Conservation (phyloP, 1,140 invertebrate genomes). For the Helicorthomorpha holstii region DNA sequence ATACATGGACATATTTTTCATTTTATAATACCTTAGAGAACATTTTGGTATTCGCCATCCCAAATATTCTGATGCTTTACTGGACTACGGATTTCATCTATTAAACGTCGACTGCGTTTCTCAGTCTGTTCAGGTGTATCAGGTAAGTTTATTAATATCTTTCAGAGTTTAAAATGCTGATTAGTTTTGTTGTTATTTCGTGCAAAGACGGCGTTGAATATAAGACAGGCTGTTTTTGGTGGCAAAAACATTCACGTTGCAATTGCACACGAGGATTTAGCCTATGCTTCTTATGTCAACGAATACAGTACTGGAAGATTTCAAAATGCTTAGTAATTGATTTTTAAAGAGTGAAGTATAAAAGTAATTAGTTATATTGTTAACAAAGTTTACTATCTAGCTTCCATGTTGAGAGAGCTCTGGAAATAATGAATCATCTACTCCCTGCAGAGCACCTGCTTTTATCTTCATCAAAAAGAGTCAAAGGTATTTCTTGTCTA, state of each 20-base stretch:
- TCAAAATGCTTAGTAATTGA: conserved; percentile 42
- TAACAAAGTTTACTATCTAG: conserved; percentile 24
- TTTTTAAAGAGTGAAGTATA: background rate
- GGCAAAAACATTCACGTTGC: conserved; percentile 70
- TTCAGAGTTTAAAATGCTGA: no score
- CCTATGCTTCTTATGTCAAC: conserved; percentile 76
- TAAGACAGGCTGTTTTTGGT: conserved; percentile 58
- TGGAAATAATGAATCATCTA: conserved; percentile 56
- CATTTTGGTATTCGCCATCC: conserved; percentile 51
- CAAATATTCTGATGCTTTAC: conserved; percentile 59
- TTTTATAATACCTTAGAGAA: conserved; percentile 25
- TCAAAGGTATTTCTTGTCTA: conserved; percentile 36
- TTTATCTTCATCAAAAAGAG: conserved; percentile 68
- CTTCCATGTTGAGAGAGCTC: conserved; percentile 62
- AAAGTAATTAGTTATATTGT: background rate
- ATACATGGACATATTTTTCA: background rate
- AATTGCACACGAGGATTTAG: conserved; percentile 70
- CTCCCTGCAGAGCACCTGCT: conserved; percentile 64
- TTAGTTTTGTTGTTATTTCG: conserved; percentile 2
- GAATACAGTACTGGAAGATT: conserved; percentile 80
- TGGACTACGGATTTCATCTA: conserved; percentile 78
- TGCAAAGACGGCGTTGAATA: conserved; percentile 48
- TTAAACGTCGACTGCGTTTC: conserved; percentile 70
- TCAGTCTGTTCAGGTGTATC: conserved; percentile 64
- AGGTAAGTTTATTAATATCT: conserved; percentile 33